Evolutionary conservation across 2,888 invertebrate species (phyloP).

Genomic region (Tubulanus polymorphus): DNA sequence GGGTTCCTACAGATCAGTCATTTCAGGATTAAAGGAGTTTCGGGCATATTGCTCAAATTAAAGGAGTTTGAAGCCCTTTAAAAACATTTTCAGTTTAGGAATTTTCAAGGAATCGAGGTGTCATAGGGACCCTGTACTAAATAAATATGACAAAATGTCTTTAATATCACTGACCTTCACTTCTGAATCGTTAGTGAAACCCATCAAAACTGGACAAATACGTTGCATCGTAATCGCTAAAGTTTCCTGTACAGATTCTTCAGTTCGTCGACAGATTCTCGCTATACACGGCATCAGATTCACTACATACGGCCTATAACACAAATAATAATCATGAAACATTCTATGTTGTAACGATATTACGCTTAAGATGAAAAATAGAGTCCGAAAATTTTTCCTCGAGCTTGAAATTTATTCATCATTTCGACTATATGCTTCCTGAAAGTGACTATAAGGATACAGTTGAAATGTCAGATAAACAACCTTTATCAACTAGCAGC

Average conservation of each 20-base stretch:
- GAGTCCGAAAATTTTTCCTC: too few species aligned
- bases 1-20: too few species aligned
- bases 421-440: too few species aligned
- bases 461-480: background rate
- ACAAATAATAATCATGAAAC: conserved; percentile 7
- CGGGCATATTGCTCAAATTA: too few species aligned
- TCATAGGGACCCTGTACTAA: background rate
- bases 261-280: conserved; percentile 67
- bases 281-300: conserved; percentile 71
- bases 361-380: too few species aligned
- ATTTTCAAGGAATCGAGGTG: too few species aligned
- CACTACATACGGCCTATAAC: conserved; percentile 65
- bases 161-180: conserved; percentile 63
- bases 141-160: too few species aligned
- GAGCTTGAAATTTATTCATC: too few species aligned
- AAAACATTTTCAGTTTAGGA: too few species aligned
- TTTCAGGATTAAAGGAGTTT: too few species aligned
- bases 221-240: conserved; percentile 63
- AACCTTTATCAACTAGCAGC: background rate
- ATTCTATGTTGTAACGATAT: too few species aligned
- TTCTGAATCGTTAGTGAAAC: conserved; percentile 69
- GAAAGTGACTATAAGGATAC: background rate
- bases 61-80: too few species aligned
- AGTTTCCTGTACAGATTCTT: conserved; percentile 70
- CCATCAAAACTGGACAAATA: conserved; percentile 66